Conservation (phyloP, 2,888 invertebrate species). For the Bombylius major region DNA sequence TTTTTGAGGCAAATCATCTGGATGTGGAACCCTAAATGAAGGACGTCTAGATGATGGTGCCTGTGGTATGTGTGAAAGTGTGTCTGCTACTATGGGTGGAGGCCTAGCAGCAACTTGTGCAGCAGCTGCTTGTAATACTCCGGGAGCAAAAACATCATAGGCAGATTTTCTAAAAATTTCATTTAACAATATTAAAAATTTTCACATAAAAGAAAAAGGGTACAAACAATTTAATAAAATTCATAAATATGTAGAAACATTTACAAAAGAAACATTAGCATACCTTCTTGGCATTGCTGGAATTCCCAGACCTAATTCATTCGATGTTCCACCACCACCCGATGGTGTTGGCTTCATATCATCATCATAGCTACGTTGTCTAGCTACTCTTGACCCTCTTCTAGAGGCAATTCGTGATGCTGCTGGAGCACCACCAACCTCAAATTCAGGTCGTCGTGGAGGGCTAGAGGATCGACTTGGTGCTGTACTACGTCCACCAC, state of each 20-base stretch:
- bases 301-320: conserved; percentile 49
- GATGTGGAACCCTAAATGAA: conserved; percentile 46
- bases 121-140: conserved; percentile 37
- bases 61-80: conserved; percentile 18
- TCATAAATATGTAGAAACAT: too few species aligned
- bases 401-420: conserved; percentile 39
- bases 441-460: conserved; percentile 36
- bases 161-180: conserved; percentile 44
- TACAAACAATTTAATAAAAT: not conserved
- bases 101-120: conserved; percentile 29
- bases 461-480: conserved; percentile 49
- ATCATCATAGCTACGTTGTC: conserved; percentile 78
- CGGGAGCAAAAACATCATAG: conserved; percentile 68
- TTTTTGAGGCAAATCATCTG: conserved; percentile 38
- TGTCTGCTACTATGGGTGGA: conserved; percentile 33
- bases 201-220: not conserved
- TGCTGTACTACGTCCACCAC: conserved; percentile 46
- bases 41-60: conserved; percentile 43
- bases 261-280: conserved; percentile 1
- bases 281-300: conserved; percentile 64
- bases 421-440: conserved; percentile 1
- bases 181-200: not conserved
- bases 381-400: conserved; percentile 48
- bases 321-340: conserved; percentile 22
- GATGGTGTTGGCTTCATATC: conserved; percentile 44